phyloP scores from a whole-genome alignment of 2,797 vertebrate genomes.

The Selene dorsalis region DNA sequence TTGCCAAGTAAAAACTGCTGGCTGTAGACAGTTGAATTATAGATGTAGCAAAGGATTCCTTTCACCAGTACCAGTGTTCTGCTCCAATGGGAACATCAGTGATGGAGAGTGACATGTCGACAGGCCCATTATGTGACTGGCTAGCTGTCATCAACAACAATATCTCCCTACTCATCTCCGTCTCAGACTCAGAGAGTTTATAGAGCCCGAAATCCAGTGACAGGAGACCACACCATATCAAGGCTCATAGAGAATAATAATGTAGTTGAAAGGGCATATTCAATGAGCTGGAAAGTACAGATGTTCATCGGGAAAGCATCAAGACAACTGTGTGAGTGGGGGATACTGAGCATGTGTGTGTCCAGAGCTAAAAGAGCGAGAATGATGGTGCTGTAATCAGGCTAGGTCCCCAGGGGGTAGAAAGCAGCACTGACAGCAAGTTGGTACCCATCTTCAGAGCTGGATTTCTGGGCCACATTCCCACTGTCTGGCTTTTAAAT shows the following conservation, averaged over 20 bases:
- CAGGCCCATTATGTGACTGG: conserved; percentile 68
- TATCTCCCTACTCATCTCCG: conserved; percentile 39
- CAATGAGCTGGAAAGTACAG: conserved; percentile 63
- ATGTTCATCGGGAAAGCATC: conserved; percentile 31
- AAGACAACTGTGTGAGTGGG: conserved; percentile 31
- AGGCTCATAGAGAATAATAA: conserved; percentile 58
- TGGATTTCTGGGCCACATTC: conserved; percentile 77
- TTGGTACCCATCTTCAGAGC: conserved; percentile 63
- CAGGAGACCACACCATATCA: conserved; percentile 38
- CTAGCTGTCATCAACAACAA: conserved; percentile 61
- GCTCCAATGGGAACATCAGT: conserved; percentile 66
- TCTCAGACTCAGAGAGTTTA: conserved; percentile 36
- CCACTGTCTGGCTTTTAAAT: conserved; percentile 57
- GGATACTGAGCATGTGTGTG: conserved; percentile 33
- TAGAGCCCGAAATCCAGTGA: conserved; percentile 32
- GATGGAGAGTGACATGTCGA: conserved; percentile 61
- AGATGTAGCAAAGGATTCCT: conserved; percentile 56
- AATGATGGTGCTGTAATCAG: conserved; percentile 77
- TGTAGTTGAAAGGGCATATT: conserved; percentile 63
- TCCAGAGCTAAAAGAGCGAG: conserved; percentile 62
- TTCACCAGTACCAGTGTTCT: conserved; percentile 50
- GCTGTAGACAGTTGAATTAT: conserved; percentile 73
- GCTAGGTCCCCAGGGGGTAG: conserved; percentile 76
- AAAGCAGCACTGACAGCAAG: conserved; percentile 69
- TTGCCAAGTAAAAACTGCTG: conserved; percentile 65